Percentiles rank a stretch among this genome's conserved stretches.
Evolutionary conservation across 2,113 vertebrate genomes (phyloP).

Genomic region (Xenotilapia caudafasciata): DNA sequence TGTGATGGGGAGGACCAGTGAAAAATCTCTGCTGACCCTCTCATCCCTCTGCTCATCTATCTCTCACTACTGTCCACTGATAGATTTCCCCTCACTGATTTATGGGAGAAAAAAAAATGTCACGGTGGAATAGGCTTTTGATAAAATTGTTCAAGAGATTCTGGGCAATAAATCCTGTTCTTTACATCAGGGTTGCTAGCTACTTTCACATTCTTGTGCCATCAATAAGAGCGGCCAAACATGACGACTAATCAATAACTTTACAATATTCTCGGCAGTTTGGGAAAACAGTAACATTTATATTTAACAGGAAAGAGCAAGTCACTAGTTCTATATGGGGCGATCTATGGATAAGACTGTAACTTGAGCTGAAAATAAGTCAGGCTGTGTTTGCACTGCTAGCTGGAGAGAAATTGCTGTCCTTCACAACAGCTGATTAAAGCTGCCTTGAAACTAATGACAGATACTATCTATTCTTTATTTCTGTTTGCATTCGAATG

Average conservation of each 20-base stretch:
- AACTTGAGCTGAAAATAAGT: slow-evolving; percentile 55
- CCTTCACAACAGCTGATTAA: neutral
- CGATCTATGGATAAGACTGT: slow-evolving; percentile 24
- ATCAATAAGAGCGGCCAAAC: slow-evolving; percentile 93
- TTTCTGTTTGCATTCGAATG: neutral
- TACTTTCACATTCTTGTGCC: slow-evolving; percentile 93
- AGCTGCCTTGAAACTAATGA: neutral
- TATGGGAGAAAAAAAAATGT: slow-evolving; percentile 95
- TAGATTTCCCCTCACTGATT: slow-evolving; percentile 94
- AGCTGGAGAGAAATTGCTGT: slow-evolving; percentile 9
- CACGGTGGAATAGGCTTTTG: slow-evolving; percentile 99
- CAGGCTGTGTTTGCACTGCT: slow-evolving; percentile 22
- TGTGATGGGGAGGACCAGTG: slow-evolving; percentile 85
- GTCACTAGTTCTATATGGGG: slow-evolving; percentile 28
- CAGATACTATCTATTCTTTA: neutral
- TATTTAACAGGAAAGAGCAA: slow-evolving; percentile 66
- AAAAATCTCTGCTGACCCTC: slow-evolving; percentile 95
- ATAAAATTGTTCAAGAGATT: slow-evolving; percentile 99
- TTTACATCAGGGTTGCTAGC: slow-evolving; percentile 90
- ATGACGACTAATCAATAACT: slow-evolving; percentile 91
- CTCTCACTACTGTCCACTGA: slow-evolving; percentile 95
- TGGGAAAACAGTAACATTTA: slow-evolving; percentile 77
- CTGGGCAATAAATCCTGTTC: slow-evolving; percentile 98
- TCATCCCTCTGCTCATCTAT: slow-evolving; percentile 94
- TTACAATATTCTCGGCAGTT: slow-evolving; percentile 81